Evolutionary conservation across 2,888 invertebrate genomes (phyloP).

Genomic region (Parnassius apollo): DNA sequence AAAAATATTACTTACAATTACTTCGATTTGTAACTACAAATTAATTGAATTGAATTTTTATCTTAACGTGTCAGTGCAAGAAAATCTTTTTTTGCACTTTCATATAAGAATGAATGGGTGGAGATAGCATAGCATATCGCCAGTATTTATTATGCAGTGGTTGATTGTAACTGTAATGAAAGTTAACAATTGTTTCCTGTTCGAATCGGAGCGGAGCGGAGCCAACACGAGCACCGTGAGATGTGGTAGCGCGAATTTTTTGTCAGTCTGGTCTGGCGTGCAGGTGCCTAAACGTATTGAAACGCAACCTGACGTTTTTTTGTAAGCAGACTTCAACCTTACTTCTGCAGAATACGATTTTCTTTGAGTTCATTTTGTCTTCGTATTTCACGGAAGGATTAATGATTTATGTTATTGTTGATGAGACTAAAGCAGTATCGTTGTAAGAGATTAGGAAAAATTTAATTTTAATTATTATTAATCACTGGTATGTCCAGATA

Average conservation of each 20-base stretch:
- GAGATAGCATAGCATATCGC: neutral
- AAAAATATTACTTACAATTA: too few species aligned
- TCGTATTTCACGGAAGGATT: constrained; percentile 12
- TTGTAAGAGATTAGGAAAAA: neutral
- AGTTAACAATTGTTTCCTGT: constrained; percentile 30
- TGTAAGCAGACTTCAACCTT: constrained; percentile 53
- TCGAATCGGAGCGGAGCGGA: constrained; percentile 31
- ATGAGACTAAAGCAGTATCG: neutral
- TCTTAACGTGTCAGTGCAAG: too few species aligned
- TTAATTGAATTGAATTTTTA: too few species aligned
- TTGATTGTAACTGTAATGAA: constrained; percentile 26
- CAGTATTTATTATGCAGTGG: constrained; percentile 17
- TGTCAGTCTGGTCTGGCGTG: constrained; percentile 58
- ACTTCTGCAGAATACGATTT: constrained; percentile 47
- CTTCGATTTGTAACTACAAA: too few species aligned
- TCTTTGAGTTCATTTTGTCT: constrained; percentile 57
- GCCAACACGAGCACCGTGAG: constrained; percentile 27
- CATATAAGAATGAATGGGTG: neutral
- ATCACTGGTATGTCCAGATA: neutral
- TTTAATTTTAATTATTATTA: neutral
- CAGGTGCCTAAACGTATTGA: constrained; percentile 60
- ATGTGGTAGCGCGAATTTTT: constrained; percentile 51
- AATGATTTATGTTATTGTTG: constrained; percentile 1
- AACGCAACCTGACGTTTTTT: constrained; percentile 52
- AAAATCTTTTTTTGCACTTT: too few species aligned